A percentile compares a stretch with the other conserved stretches of the same genome.
Conservation (phyloP, 53 echinoderm and acorn worm genomes). For the Arbacia lixula region DNA sequence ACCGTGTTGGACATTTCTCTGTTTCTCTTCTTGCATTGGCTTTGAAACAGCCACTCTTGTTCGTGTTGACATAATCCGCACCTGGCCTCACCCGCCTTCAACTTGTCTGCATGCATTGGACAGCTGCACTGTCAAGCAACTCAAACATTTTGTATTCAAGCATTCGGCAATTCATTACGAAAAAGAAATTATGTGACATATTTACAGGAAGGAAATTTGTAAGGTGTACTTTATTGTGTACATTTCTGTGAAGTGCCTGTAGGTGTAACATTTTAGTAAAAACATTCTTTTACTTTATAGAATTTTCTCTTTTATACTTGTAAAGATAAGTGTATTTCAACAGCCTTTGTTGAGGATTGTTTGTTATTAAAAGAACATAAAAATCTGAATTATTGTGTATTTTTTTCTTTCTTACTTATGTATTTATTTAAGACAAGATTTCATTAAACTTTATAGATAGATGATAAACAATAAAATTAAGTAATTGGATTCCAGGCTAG, state of each 20-base stretch:
- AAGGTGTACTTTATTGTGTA: slow-evolving; percentile 40
- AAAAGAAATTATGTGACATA: not conserved
- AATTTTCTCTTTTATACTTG: slow-evolving; percentile 48
- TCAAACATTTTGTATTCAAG: not conserved
- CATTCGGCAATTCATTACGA: not conserved
- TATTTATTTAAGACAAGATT: too few species aligned
- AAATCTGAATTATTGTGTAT: not conserved
- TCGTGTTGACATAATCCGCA: not conserved
- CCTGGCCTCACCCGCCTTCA: not conserved
- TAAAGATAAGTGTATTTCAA: slow-evolving; percentile 45
- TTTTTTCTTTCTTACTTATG: too few species aligned
- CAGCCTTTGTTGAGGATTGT: slow-evolving; percentile 36
- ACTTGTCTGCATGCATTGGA: too few species aligned
- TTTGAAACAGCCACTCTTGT: too few species aligned
- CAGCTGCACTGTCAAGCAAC: too few species aligned
- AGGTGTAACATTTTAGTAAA: slow-evolving; percentile 35
- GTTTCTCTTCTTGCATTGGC: too few species aligned
- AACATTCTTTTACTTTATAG: slow-evolving; percentile 23
- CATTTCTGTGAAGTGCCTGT: slow-evolving; percentile 56
- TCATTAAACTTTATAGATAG: too few species aligned
- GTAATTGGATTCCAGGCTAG: too few species aligned
- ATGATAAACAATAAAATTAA: too few species aligned
- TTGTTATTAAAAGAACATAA: slow-evolving; percentile 19
- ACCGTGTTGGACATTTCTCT: slow-evolving; percentile 12
- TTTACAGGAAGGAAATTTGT: not conserved